A percentile compares a stretch with the other conserved stretches of the same genome.
phyloP scores from a whole-genome alignment of 2,888 invertebrate genomes.

The Plebejus melissa region DNA sequence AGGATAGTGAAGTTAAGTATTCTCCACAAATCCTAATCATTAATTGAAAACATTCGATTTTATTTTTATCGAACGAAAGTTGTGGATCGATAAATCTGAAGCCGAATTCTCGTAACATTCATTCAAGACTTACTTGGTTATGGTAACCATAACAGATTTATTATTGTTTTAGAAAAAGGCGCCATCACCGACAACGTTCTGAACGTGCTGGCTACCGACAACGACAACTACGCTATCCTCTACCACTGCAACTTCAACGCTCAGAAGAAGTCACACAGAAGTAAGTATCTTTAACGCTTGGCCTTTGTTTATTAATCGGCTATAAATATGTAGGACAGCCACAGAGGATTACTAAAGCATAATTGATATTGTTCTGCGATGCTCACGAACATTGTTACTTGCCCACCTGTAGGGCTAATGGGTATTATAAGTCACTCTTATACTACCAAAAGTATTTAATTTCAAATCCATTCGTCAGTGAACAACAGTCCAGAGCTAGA shows the following conservation, averaged over 20 bases:
- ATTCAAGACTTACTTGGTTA: too few relatives aligned
- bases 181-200: not conserved
- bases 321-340: not conserved
- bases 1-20: too few relatives aligned
- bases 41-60: too few relatives aligned
- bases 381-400: too few relatives aligned
- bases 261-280: constrained; percentile 17
- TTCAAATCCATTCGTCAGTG: not conserved
- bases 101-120: too few relatives aligned
- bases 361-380: too few relatives aligned
- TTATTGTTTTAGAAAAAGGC: constrained; percentile 27
- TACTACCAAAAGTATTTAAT: constrained; percentile 29
- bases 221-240: constrained; percentile 26
- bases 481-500: too few relatives aligned
- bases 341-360: not conserved
- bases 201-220: constrained; percentile 26
- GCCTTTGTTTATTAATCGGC: too few relatives aligned
- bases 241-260: constrained; percentile 29
- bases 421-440: not conserved
- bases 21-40: too few relatives aligned
- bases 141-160: not conserved
- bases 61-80: too few relatives aligned
- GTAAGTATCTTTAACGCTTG: not conserved
- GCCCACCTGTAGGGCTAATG: too few relatives aligned
- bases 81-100: too few relatives aligned